Evolutionary conservation across 2,113 vertebrate genomes (phyloP), one percentile per base, ranked within the genome.

Genomic region (Neogobius melanostomus): DNA sequence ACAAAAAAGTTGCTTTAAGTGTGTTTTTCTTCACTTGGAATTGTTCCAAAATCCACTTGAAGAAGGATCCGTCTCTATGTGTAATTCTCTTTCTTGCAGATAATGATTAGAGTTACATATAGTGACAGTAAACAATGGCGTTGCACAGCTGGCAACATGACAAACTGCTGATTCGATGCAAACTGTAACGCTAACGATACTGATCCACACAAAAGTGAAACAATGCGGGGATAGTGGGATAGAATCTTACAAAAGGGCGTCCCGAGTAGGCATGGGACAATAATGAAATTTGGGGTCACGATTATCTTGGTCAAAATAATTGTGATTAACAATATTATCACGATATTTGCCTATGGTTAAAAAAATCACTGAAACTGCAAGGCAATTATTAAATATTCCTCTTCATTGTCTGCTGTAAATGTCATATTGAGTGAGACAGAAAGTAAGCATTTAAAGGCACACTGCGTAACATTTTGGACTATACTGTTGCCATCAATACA

Each of bases 151-250:
- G 53, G 28, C 49, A 42, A 5, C 44, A 56, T 4, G 6, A 52
- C 1, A 70, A 54, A 54, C n/a, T 64, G 11, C 7, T 28, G 9
- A 67, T 42, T 71, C 56, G 46, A 49, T n/a, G 28, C 11, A 64
- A 78, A 81, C 16, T 8, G 4, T 42, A 74, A 54, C 14, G 72
- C 57, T 8, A 51, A 73, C 70, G 4, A n/a, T 17, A 50, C 5
- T 42, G 47, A 45, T 4, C 42, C 1, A 60, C 8, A 51, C 7
- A 47, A 74, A 66, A 43, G 21, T 21, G 21, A 21, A 21, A 21
- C 1, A 16, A 59, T 49, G 11, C 46, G 47, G 5, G 7, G 51
- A 52, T 14, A 51, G 3, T 17, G 3, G 17, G 52, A 2, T 15
- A 63, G 52, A 54, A 0, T 21, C 21, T 21, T 21, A 21, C 21